These are phyloP conservation scores for Nebria brevicollis DNA, from an alignment of 2,888 invertebrate species.

Conservation along the genomic window DNA sequence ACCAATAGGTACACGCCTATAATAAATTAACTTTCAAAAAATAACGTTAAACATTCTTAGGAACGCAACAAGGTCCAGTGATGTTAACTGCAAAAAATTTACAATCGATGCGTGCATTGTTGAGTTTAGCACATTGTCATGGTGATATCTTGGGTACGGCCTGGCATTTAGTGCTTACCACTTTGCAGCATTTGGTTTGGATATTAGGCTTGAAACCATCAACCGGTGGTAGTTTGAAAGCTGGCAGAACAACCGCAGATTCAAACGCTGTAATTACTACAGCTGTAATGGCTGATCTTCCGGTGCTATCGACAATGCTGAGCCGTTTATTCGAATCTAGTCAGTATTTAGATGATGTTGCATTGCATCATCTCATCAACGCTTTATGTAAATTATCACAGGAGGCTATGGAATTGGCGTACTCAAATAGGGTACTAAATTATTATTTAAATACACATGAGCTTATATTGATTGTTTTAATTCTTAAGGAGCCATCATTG, in stretches of 20 bases:
- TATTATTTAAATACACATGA: neutral
- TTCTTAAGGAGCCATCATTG: conserved; percentile 86
- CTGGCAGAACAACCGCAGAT: conserved; percentile 81
- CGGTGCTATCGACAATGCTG: conserved; percentile 88
- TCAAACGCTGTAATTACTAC: conserved; percentile 91
- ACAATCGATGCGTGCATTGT: conserved; percentile 92
- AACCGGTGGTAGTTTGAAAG: conserved; percentile 91
- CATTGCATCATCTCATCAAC: conserved; percentile 94
- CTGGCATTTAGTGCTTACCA: conserved; percentile 96
- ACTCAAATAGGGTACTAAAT: conserved; percentile 83
- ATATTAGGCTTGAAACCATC: conserved; percentile 95
- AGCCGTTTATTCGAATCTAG: conserved; percentile 95
- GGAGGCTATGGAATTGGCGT: conserved; percentile 97
- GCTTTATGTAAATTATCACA: conserved; percentile 95
- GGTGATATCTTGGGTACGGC: conserved; percentile 92
- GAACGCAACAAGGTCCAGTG: conserved; percentile 87
- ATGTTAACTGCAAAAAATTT: conserved; percentile 98
- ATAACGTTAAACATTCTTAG: conserved; percentile 57
- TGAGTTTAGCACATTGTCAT: conserved; percentile 90
- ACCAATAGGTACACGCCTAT: conserved; percentile 69
- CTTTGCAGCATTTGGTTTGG: conserved; percentile 93
- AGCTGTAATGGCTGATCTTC: conserved; percentile 95
- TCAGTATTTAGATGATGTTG: conserved; percentile 91
- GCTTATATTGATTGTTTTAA: too few relatives aligned
- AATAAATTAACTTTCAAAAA: conserved; percentile 7